A percentile compares a stretch with the other conserved stretches of the same genome.
Evolutionary conservation across 1,140 invertebrate species (phyloP).

Genomic region (Cardiocondyla obscurior): DNA sequence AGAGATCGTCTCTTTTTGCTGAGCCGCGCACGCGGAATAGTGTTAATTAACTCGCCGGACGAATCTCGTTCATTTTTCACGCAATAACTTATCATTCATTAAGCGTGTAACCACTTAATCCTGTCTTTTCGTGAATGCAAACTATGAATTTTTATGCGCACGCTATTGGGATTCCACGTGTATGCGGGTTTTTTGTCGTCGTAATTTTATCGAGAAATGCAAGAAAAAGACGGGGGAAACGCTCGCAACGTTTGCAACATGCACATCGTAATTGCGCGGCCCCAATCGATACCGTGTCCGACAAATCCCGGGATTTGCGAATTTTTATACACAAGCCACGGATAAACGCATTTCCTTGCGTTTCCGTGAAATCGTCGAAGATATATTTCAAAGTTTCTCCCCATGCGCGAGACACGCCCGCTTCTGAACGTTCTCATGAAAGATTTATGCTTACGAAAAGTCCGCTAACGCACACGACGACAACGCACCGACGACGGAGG

Average conservation of each 20-base stretch:
- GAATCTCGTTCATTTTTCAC: slow-evolving; percentile 41
- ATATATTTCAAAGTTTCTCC: slow-evolving; percentile 48
- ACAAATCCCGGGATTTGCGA: slow-evolving; percentile 24
- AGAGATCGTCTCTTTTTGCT: slow-evolving; percentile 6
- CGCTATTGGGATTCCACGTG: neutral
- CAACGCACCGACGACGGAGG: neutral
- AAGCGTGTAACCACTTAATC: slow-evolving; percentile 61
- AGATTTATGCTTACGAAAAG: slow-evolving; percentile 63
- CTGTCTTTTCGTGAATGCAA: slow-evolving; percentile 2
- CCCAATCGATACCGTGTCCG: slow-evolving; percentile 21
- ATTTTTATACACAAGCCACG: slow-evolving; percentile 43
- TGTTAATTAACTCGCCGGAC: slow-evolving; percentile 52
- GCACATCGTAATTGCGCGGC: neutral
- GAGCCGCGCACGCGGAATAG: slow-evolving; percentile 21
- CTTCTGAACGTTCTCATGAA: slow-evolving; percentile 53
- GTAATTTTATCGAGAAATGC: neutral
- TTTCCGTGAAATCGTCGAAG: slow-evolving; percentile 7
- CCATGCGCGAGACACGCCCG: slow-evolving; percentile 6
- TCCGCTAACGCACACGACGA: neutral
- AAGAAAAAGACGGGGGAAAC: neutral
- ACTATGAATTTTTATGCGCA: slow-evolving; percentile 29
- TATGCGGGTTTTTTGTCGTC: neutral
- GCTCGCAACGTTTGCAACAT: neutral
- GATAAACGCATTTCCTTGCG: slow-evolving; percentile 25
- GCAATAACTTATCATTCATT: slow-evolving; percentile 65